Evolutionary conservation across 1,140 invertebrate species (phyloP), one percentile per base, ranked within the genome.

Genomic region (Euwallacea similis): DNA sequence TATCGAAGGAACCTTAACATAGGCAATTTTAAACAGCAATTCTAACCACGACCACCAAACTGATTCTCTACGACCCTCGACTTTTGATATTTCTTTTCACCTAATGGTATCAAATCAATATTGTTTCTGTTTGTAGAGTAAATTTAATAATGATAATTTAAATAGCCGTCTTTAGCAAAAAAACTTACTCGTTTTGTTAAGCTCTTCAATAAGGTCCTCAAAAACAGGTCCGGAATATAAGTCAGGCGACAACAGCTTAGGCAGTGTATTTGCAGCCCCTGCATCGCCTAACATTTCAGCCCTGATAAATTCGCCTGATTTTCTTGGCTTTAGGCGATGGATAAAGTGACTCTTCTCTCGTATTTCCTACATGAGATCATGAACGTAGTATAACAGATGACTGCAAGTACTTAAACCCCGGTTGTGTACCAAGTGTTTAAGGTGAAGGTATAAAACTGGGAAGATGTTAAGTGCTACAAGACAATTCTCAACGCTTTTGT

Each of bases 131-230:
- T 33, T 4, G 4, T 4, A 33, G 4, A 33, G 21, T 33, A 33
- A 33, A 33, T 33, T 33, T 33, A 33, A 33, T 33, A 33, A 1
- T 33, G 1, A 33, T 1, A 33, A 33, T 33, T 4, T 33, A 33
- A 33, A 2, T 33, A 33, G 21, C 21, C 21, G 21, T 33, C 4
- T 33, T 33, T 4, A 4, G 21, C 21, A 56, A 56, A 13, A 55
- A 47, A 2, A 15, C 65, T 55, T 59, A 72, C 71, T 68, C 7
- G 75, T 66, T 47, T 75, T 76, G 41, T 76, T 70, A 9, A 86
- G 63, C 70, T 86, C 84, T 60, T 87, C 85, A 68, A 86, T 86
- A 0, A 87, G 73, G 71, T 87, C 85, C 2, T 85, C 82, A 56
- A 87, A 85, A 2, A 85, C 82, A 2, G 86, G 85, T 7, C 85